Evolutionary conservation across 2,797 vertebrate genomes (phyloP).

Genomic region (Paratrypauchen microcephalus): DNA sequence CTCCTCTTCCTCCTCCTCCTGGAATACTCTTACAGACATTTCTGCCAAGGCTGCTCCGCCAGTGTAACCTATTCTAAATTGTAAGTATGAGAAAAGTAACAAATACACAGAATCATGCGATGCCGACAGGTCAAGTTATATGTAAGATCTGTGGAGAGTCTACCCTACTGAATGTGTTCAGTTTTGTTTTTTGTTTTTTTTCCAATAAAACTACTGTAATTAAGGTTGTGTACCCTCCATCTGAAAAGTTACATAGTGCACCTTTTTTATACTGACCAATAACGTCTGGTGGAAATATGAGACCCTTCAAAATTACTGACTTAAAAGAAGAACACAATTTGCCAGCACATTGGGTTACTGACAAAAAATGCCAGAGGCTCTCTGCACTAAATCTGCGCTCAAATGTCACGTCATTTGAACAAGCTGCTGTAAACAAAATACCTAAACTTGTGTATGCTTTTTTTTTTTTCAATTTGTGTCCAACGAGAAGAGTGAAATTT

Average conservation of each 20-base stretch:
- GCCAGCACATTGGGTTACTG: constrained; percentile 24
- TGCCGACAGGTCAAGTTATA: background rate
- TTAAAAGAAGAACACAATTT: background rate
- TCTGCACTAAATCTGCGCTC: constrained; percentile 53
- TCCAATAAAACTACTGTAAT: background rate
- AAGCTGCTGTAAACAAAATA: constrained; percentile 51
- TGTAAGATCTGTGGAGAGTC: background rate
- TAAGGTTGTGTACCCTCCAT: background rate
- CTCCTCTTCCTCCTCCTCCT: constrained; percentile 39
- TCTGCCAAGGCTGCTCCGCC: constrained; percentile 15
- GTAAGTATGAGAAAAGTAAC: constrained; percentile 18
- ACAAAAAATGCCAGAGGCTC: constrained; percentile 25
- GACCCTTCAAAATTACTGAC: background rate
- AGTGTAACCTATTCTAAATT: constrained; percentile 40
- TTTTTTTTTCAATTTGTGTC: constrained; percentile 62
- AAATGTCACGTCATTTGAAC: constrained; percentile 69
- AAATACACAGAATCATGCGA: background rate
- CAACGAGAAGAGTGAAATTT: constrained; percentile 62
- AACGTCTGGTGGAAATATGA: background rate
- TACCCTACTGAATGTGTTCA: constrained; percentile 17
- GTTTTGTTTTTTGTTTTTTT: background rate
- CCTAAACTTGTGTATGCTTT: constrained; percentile 40
- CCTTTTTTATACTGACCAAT: background rate
- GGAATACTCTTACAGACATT: constrained; percentile 43
- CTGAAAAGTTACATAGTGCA: background rate